These are phyloP conservation scores for Phoebastria nigripes DNA, from an alignment of 2,797 vertebrate species.

Conservation along the genomic window DNA sequence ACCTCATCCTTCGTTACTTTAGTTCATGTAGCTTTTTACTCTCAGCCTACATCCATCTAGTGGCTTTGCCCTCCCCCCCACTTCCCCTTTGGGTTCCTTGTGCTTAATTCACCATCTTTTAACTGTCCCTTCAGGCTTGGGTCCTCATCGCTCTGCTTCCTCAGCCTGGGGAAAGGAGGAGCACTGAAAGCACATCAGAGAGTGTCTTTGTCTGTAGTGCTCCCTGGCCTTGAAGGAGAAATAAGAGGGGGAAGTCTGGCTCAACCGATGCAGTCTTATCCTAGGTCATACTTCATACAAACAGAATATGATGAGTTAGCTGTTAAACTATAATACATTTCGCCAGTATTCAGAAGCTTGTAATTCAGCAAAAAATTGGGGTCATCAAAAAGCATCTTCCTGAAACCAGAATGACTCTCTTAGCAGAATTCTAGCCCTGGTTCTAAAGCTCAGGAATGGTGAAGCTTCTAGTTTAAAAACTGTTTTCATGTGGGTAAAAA, in stretches of 20 bases:
- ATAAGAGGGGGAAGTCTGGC: not conserved
- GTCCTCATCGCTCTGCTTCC: not conserved
- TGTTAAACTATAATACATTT: not conserved
- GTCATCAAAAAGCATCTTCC: not conserved
- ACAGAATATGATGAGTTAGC: not conserved
- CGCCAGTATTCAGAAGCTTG: not conserved
- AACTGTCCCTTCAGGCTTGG: not conserved
- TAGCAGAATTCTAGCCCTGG: not conserved
- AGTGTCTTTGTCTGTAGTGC: not conserved
- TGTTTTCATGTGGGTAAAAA: not conserved
- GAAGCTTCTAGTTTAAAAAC: not conserved
- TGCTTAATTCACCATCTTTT: not conserved
- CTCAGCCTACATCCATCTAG: not conserved
- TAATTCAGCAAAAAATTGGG: not conserved
- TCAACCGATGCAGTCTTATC: not conserved
- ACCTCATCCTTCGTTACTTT: not conserved
- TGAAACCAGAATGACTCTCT: not conserved
- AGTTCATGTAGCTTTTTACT: not conserved
- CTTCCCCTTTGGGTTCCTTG: not conserved
- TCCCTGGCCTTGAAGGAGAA: not conserved
- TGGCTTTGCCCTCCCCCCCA: accelerated
- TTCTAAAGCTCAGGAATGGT: not conserved
- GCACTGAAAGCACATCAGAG: not conserved
- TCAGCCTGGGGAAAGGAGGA: not conserved
- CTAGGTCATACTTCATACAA: not conserved